Base-by-base conservation (phyloP, 2,113 vertebrate species). In the Nibea albiflora region DNA sequence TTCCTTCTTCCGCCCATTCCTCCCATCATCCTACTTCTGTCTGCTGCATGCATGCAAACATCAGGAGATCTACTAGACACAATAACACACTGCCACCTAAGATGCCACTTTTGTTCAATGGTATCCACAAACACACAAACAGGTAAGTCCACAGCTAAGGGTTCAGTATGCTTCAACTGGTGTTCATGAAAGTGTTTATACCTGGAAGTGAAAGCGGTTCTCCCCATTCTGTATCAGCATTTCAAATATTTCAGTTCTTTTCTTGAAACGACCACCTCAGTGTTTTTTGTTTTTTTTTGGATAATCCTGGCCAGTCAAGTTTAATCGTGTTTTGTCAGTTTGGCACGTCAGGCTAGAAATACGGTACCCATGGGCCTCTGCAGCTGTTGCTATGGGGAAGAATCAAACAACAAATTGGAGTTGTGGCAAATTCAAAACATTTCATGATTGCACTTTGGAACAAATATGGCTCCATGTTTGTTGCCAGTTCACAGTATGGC, bases 101-200 rank as follows among this genome's bases (percentile, higher is more conserved):
- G 96, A 96, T 97, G 96, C 95, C 95, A 90, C 95, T 97, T 85
- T 93, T 97, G 95, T 95, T 95, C 91, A 96, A 92, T 86, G 84
- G 94, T 92, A 93, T 91, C 93, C 92, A 91, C 89, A 96, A 95
- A 93, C 89, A 92, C 66, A 83, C 94, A 39, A 95, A 94, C 94
- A 97, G 96, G 96, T 96, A 96, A 96, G 96, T 90, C 5, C 60
- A 39, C 20, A 56, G 44, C 28, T 20, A 17, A 6, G 46, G 47
- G 24, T 60, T 78, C 53, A 81, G 19, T 81, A 14, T 65, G 66
- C 78, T 76, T 89, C 79, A 81, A 50, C 42, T 7, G 35, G 35
- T 39, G 35, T 39, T 39, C 8, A 39, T 39, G 8, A 64, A 42
- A 24, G 15, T 49, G 35, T 22, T 46, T n/a, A 22, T 15, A 26